phyloP scores from a whole-genome alignment of 2,888 invertebrate genomes.

The Perithous albicinctus region DNA sequence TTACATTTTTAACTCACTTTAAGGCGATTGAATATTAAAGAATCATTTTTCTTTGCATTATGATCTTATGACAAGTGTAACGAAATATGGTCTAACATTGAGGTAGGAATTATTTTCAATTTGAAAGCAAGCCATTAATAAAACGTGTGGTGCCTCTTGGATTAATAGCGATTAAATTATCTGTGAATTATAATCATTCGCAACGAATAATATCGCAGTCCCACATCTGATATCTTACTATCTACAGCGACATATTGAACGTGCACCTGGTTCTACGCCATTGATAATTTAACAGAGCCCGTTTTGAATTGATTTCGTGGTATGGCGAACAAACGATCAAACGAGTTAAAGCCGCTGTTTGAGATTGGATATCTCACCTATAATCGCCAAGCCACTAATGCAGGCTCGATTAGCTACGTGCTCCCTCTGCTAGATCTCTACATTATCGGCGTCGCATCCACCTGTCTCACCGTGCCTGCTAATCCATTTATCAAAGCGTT shows the following conservation, averaged over 20 bases:
- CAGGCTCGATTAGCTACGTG: slow-evolving; percentile 72
- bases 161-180: no score
- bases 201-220: background rate
- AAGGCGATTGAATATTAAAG: no score
- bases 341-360: slow-evolving; percentile 72
- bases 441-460: slow-evolving; percentile 24
- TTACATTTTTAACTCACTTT: no score
- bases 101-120: no score
- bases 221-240: background rate
- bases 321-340: slow-evolving; percentile 15
- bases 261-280: background rate
- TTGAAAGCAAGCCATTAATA: no score
- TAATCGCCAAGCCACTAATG: slow-evolving; percentile 74
- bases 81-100: no score
- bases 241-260: background rate
- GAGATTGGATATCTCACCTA: slow-evolving; percentile 73
- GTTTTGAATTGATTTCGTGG: slow-evolving; percentile 30
- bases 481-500: slow-evolving; percentile 71
- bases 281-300: background rate
- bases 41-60: no score
- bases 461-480: slow-evolving; percentile 55
- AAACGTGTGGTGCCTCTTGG: no score
- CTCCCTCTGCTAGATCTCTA: slow-evolving; percentile 31
- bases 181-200: no score
- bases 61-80: no score